A percentile compares a stretch with the other conserved stretches of the same genome.
Conservation (phyloP, 2,797 vertebrate species). For the Intellagama lesueurii region DNA sequence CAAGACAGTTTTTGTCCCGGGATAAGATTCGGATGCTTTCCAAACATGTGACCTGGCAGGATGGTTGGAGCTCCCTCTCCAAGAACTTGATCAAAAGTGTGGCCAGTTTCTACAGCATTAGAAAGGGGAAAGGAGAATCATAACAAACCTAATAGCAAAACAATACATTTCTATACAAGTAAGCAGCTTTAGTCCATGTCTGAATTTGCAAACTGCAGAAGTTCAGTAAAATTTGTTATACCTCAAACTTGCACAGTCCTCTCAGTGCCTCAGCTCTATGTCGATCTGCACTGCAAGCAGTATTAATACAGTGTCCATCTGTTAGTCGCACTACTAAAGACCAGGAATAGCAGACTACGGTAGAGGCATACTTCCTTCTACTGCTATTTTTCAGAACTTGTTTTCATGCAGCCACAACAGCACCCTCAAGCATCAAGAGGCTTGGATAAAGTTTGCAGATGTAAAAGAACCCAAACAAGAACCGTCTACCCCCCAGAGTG, state of each 20-base stretch:
- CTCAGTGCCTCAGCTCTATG: too few species aligned
- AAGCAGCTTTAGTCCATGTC: background rate
- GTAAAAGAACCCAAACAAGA: background rate
- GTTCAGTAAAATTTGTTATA: background rate
- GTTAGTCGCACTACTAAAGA: background rate
- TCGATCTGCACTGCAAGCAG: background rate
- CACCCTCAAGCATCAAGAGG: background rate
- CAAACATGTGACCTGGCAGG: constrained; percentile 88
- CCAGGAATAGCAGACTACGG: background rate
- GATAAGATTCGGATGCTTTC: constrained; percentile 91
- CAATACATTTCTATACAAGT: background rate
- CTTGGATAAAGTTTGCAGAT: background rate
- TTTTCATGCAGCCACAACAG: background rate
- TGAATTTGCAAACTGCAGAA: background rate
- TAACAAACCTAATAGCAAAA: background rate
- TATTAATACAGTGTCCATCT: too few species aligned
- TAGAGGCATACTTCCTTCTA: background rate
- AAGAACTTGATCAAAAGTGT: constrained; percentile 85
- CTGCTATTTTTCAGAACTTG: background rate
- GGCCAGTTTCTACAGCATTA: constrained; percentile 82
- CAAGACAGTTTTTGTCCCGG: constrained; percentile 86
- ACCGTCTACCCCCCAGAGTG: background rate
- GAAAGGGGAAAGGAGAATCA: background rate
- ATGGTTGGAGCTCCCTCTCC: constrained; percentile 85
- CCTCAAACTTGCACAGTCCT: background rate